phyloP scores from a whole-genome alignment of 2,888 invertebrate species.

The Malthinus flaveolus region DNA sequence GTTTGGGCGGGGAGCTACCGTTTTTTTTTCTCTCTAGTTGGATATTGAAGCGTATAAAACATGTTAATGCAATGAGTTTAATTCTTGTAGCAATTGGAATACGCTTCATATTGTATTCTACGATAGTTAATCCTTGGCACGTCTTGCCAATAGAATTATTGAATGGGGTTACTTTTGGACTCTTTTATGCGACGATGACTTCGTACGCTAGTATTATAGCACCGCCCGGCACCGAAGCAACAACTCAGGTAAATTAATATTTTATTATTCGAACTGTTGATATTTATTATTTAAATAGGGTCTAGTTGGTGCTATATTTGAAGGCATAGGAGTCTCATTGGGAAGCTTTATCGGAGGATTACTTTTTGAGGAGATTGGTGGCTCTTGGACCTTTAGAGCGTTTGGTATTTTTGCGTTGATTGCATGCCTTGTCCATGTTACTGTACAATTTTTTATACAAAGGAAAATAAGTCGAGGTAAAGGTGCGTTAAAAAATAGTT shows the following conservation, averaged over 20 bases:
- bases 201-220: constrained; percentile 84
- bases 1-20: constrained; percentile 83
- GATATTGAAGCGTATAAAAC: constrained; percentile 78
- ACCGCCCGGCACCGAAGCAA: constrained; percentile 83
- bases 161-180: constrained; percentile 87
- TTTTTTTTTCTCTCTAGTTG: constrained; percentile 83
- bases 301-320: constrained; percentile 82
- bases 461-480: constrained; percentile 29
- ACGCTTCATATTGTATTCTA: constrained; percentile 80
- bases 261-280: neutral
- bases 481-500: constrained; percentile 16
- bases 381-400: constrained; percentile 69
- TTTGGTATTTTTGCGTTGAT: constrained; percentile 72
- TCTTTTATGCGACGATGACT: constrained; percentile 87
- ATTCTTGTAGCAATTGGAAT: constrained; percentile 79
- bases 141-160: constrained; percentile 82
- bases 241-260: constrained; percentile 68
- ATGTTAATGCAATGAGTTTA: constrained; percentile 80
- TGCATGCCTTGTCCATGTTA: constrained; percentile 62
- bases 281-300: no score
- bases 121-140: constrained; percentile 79
- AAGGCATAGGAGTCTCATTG: constrained; percentile 80
- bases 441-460: constrained; percentile 53
- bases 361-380: constrained; percentile 66
- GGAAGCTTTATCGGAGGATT: constrained; percentile 81